These are phyloP conservation scores for Lethenteron reissneri DNA, from an alignment of 2,113 vertebrate genomes.

Conservation along the genomic window DNA sequence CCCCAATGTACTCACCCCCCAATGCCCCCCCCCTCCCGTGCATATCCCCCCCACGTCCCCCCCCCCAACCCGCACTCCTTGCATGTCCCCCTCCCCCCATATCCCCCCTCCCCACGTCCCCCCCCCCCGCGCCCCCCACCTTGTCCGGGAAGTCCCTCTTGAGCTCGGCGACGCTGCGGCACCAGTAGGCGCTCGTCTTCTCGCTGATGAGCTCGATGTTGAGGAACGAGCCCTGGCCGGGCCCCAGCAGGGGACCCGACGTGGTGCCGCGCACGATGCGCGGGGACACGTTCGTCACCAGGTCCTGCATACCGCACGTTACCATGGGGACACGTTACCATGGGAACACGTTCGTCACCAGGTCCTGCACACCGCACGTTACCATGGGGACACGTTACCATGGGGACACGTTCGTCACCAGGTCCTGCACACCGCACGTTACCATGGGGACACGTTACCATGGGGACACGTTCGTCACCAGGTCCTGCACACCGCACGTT, in stretches of 20 bases:
- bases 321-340: slow-evolving; percentile 13
- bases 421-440: slow-evolving; percentile 29
- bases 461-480: too few species aligned
- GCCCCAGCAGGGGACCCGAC: slow-evolving; percentile 46
- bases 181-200: slow-evolving; percentile 74
- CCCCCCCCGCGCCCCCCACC: slow-evolving; percentile 18
- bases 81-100: too few species aligned
- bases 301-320: slow-evolving; percentile 30
- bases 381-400: slow-evolving; percentile 13
- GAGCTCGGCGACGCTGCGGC: slow-evolving; percentile 42
- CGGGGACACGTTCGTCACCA: slow-evolving; percentile 76
- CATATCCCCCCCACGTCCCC: too few species aligned
- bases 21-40: too few species aligned
- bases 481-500: background rate
- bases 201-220: slow-evolving; percentile 83
- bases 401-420: slow-evolving; percentile 73
- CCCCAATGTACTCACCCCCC: too few species aligned
- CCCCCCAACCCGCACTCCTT: too few species aligned
- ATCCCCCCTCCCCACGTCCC: too few species aligned
- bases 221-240: slow-evolving; percentile 59
- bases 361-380: slow-evolving; percentile 29
- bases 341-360: slow-evolving; percentile 73
- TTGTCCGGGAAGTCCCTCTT: slow-evolving; percentile 60
- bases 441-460: too few species aligned
- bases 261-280: slow-evolving; percentile 69